Percentiles rank a stretch among this genome's conserved stretches.
Conservation (phyloP, 1,140 invertebrate species). For the Nephila pilipes region DNA sequence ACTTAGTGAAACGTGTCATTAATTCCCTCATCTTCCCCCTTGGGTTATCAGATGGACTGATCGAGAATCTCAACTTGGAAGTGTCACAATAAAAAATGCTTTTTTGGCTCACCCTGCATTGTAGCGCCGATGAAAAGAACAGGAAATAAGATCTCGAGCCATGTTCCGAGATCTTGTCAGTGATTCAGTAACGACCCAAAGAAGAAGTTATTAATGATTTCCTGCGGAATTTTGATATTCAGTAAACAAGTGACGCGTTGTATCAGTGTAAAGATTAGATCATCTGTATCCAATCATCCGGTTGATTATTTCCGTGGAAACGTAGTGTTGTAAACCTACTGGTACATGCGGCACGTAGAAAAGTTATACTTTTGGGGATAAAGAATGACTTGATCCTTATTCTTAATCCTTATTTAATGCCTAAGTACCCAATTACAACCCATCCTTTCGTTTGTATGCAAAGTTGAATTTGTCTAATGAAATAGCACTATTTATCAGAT, state of each 20-base stretch:
- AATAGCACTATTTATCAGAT: not conserved
- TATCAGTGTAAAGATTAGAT: slow-evolving; percentile 13
- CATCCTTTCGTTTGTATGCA: not conserved
- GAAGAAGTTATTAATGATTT: slow-evolving; percentile 56
- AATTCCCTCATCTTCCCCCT: not conserved
- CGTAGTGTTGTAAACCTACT: not conserved
- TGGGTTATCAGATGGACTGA: not conserved
- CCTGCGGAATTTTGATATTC: slow-evolving; percentile 35
- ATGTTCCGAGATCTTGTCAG: slow-evolving; percentile 23
- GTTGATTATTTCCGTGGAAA: not conserved
- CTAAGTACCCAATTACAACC: not conserved
- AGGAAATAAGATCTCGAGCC: slow-evolving; percentile 34
- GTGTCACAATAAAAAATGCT: slow-evolving; percentile 58
- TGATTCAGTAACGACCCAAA: not conserved
- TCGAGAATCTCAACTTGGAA: slow-evolving; percentile 18
- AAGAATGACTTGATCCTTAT: not conserved
- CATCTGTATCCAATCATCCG: not conserved
- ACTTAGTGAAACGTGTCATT: slow-evolving; percentile 6
- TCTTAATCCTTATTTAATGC: slow-evolving; percentile 26
- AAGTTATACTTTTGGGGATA: slow-evolving; percentile 18
- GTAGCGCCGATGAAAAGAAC: slow-evolving; percentile 7
- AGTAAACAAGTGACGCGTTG: slow-evolving; percentile 6
- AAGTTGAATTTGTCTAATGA: not conserved
- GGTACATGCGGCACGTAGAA: not conserved
- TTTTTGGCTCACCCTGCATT: not conserved